phyloP scores from a whole-genome alignment of 2,797 vertebrate genomes.

The Fratercula arctica region DNA sequence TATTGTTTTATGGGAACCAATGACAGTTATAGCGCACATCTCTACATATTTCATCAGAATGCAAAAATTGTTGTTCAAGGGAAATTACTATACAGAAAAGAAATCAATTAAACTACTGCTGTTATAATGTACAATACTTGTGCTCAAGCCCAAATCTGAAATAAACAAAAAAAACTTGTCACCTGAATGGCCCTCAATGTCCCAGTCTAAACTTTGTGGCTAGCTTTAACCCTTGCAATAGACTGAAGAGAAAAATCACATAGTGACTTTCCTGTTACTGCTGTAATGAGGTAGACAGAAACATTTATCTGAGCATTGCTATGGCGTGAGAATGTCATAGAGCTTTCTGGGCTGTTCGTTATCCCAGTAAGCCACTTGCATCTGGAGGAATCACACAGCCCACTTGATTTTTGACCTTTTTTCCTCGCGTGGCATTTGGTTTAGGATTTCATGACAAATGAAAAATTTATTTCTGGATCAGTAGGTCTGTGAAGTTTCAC shows the following conservation, averaged over 20 bases:
- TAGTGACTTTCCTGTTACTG: not conserved
- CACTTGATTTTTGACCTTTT: constrained; percentile 12
- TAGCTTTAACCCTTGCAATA: not conserved
- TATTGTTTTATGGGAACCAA: not conserved
- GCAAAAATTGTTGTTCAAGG: not conserved
- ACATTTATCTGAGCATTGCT: not conserved
- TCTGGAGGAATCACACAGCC: not conserved
- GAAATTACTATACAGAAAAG: not conserved
- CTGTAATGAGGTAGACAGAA: not conserved
- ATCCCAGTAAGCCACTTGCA: not conserved
- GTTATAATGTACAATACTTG: not conserved
- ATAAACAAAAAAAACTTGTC: not conserved
- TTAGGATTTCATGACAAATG: constrained; percentile 9
- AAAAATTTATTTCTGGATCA: not conserved
- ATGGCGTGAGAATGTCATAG: not conserved
- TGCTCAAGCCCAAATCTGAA: not conserved
- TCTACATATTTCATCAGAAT: not conserved
- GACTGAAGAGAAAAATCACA: not conserved
- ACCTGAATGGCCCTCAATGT: not conserved
- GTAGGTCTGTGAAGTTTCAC: not conserved
- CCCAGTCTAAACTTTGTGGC: not conserved
- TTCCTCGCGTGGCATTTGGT: not conserved
- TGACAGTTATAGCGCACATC: not conserved
- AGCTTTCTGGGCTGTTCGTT: not conserved
- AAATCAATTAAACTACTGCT: not conserved